These are phyloP conservation scores for Leistus spinibarbis DNA, from an alignment of 2,888 invertebrate genomes.

Conservation along the genomic window DNA sequence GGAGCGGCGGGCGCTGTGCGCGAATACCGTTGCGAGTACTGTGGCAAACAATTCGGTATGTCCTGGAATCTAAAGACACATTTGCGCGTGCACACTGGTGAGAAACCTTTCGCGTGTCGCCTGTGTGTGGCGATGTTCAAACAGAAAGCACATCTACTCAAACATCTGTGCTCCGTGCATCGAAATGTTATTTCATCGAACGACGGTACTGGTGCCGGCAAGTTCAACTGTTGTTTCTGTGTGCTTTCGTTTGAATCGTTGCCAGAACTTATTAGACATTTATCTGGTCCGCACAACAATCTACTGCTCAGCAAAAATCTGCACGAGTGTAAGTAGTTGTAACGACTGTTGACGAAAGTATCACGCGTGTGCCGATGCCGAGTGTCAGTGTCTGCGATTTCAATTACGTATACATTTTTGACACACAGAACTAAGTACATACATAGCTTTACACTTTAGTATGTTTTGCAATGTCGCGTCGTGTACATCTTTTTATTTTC, in stretches of 20 bases:
- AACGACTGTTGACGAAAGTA: background rate
- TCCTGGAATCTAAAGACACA: constrained; percentile 92
- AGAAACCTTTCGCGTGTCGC: constrained; percentile 88
- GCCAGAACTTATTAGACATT: constrained; percentile 83
- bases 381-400: background rate
- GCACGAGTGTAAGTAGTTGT: constrained; percentile 65
- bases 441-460: background rate
- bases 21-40: constrained; percentile 87
- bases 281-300: constrained; percentile 88
- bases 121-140: constrained; percentile 91
- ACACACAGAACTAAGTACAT: background rate
- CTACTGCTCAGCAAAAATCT: constrained; percentile 85
- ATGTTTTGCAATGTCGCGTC: background rate
- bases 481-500: background rate
- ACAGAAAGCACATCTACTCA: constrained; percentile 85
- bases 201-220: constrained; percentile 73
- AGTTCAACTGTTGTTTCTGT: constrained; percentile 88
- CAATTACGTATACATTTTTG: background rate
- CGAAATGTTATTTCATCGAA: constrained; percentile 85
- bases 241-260: constrained; percentile 83
- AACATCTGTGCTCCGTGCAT: constrained; percentile 88
- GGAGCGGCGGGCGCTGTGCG: constrained; percentile 67
- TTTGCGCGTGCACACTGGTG: constrained; percentile 85
- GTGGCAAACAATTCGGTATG: constrained; percentile 91
- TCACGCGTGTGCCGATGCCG: background rate